Percentiles rank a stretch among this genome's conserved stretches.
These are phyloP conservation scores for Caradrina clavipalpis DNA, from an alignment of 2,888 invertebrate species.

Conservation along the genomic window DNA sequence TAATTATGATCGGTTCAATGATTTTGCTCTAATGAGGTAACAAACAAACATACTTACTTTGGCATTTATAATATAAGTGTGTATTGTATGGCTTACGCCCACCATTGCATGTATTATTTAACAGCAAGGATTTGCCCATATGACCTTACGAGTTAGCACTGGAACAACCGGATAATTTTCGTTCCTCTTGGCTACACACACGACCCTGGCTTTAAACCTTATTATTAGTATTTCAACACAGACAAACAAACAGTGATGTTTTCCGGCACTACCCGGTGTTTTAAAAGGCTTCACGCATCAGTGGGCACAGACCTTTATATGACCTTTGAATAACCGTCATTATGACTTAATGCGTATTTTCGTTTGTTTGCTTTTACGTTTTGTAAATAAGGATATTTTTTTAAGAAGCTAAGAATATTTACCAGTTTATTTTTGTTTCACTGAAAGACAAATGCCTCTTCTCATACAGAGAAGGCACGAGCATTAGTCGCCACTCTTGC, in stretches of 20 bases:
- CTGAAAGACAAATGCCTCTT: too few relatives aligned
- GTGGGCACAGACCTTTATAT: slow-evolving; percentile 30
- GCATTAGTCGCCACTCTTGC: too few relatives aligned
- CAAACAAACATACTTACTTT: too few relatives aligned
- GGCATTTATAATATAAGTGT: too few relatives aligned
- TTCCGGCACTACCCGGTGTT: slow-evolving; percentile 39
- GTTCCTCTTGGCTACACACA: slow-evolving; percentile 30
- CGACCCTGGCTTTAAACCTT: slow-evolving; percentile 40
- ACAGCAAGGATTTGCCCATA: slow-evolving; percentile 6
- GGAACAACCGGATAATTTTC: slow-evolving; percentile 6
- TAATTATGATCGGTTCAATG: too few relatives aligned
- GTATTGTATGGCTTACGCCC: neutral
- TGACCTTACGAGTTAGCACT: slow-evolving; percentile 4
- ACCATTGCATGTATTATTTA: neutral
- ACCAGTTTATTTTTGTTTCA: too few relatives aligned
- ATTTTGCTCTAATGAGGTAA: too few relatives aligned
- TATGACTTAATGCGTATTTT: slow-evolving; percentile 22
- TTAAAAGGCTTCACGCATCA: slow-evolving; percentile 52
- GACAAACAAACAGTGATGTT: slow-evolving; percentile 28
- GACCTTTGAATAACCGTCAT: slow-evolving; percentile 36
- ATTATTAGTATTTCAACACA: slow-evolving; percentile 49
- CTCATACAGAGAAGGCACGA: too few relatives aligned
- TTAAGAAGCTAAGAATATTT: neutral
- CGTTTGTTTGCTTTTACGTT: slow-evolving; percentile 8
- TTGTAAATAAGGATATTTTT: neutral